Percentiles rank a stretch among this genome's conserved stretches.
These are phyloP conservation scores for Paramormyrops kingsleyae DNA, from an alignment of 2,113 vertebrate genomes.

Conservation along the genomic window DNA sequence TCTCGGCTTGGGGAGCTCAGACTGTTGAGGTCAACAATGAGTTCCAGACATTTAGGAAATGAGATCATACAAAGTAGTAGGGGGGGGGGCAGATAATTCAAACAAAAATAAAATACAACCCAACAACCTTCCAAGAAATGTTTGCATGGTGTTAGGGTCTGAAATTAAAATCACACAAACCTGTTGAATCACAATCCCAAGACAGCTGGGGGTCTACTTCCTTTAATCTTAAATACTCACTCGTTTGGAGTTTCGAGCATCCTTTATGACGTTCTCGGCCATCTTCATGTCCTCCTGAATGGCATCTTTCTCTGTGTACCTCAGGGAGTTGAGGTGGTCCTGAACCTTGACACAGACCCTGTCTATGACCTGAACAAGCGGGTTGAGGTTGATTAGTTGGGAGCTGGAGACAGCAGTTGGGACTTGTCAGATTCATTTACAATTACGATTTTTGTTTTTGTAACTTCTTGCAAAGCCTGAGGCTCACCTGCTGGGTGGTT, in stretches of 20 bases:
- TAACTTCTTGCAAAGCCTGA: not conserved
- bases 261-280: conserved; percentile 79
- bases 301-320: conserved; percentile 60
- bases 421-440: not conserved
- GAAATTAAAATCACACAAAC: not conserved
- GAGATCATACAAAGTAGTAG: not conserved
- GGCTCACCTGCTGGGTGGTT: conserved; percentile 84
- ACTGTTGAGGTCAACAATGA: not conserved
- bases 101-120: not conserved
- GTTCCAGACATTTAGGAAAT: not conserved
- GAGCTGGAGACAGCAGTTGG: not conserved
- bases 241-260: conserved; percentile 91
- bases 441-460: not conserved
- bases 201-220: no score
- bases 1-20: not conserved
- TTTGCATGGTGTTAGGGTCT: not conserved
- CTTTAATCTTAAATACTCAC: conserved; percentile 46
- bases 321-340: conserved; percentile 92
- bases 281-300: conserved; percentile 81
- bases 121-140: not conserved
- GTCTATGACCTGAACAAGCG: conserved; percentile 78
- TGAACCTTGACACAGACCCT: conserved; percentile 92
- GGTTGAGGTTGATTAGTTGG: not conserved
- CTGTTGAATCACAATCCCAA: not conserved
- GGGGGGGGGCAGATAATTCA: not conserved